Base-by-base conservation (phyloP, 2,888 invertebrate genomes). In the Ophion obscuratus region DNA sequence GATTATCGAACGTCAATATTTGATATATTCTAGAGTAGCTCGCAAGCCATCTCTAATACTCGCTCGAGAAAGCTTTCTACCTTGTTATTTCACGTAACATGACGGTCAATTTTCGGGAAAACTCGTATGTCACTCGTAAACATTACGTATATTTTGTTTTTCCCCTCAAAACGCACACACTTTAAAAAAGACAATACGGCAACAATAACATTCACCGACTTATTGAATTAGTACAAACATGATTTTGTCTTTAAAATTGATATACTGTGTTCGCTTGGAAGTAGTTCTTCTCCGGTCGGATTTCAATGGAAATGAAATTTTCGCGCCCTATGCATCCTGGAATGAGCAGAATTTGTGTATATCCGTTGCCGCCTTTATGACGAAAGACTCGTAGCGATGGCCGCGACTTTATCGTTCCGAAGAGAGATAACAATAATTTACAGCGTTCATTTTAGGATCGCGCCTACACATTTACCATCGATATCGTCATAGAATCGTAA, bases 401-500 rank as follows among this genome's bases (percentile, higher is more conserved):
- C 59, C 70, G 70, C 47, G 20, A 40, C 40, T 68, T 68, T 11
- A 20, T 20, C 67, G 53, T 68, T 44, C 40, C 47, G 9, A 36
- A 44, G 61, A 71, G 36, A 44, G 14, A 76, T 80, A 77, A 86
- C 80, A 73, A 81, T 83, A 86, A 77, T 86, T 83, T 77, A 83
- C 80, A 86, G 77, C 64, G 66, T 75, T 78, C 71, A 83, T 57
- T 83, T 81, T 86, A 74, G 76, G 80, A 64, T 80, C 66, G 81
- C 76, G 81, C 80, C 83, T 86, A 86, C 83, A 86, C 86, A 86
- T 86, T 86, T 83, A 86, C 83, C 81, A 86, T 83, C 77, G 83
- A 86, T 86, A 86, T 86, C 83, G 66, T 81, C 81, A 74, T 78
- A 83, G 73, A 77, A 83, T 24, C 74, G 68, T 81, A 67, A 71